These are phyloP conservation scores for Arctopsyche grandis DNA, from an alignment of 1,140 invertebrate species.

Conservation along the genomic window DNA sequence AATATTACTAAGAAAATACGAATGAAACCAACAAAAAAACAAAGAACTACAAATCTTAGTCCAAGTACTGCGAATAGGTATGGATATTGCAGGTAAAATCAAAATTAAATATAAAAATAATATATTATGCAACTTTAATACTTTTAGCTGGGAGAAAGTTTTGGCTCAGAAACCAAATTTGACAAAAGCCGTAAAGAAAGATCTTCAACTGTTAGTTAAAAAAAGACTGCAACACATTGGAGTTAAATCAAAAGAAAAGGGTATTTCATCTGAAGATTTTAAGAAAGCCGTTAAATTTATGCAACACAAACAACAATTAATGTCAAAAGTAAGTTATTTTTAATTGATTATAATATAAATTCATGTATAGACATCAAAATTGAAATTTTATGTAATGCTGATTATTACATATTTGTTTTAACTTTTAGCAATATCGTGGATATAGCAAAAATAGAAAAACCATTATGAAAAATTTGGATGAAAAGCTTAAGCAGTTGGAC, in stretches of 20 bases:
- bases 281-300: constrained; percentile 65
- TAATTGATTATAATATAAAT: too few species aligned
- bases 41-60: too few species aligned
- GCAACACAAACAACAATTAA: constrained; percentile 64
- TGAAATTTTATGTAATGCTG: not conserved
- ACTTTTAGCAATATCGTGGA: constrained; percentile 64
- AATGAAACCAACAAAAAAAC: too few species aligned
- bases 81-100: too few species aligned
- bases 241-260: constrained; percentile 68
- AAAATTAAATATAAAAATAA: not conserved
- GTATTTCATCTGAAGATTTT: constrained; percentile 64
- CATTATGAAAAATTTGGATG: constrained; percentile 65
- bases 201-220: constrained; percentile 57
- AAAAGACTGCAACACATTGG: constrained; percentile 66
- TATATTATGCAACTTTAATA: not conserved
- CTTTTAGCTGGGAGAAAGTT: not conserved
- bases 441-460: constrained; percentile 65
- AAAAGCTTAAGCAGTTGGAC: constrained; percentile 57
- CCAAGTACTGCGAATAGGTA: too few species aligned
- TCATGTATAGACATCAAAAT: too few species aligned
- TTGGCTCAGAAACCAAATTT: constrained; percentile 22
- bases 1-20: too few species aligned
- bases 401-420: not conserved
- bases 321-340: constrained; percentile 18
- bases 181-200: constrained; percentile 44